phyloP scores from a whole-genome alignment of 2,888 invertebrate species.

The Elgonia sp. region DNA sequence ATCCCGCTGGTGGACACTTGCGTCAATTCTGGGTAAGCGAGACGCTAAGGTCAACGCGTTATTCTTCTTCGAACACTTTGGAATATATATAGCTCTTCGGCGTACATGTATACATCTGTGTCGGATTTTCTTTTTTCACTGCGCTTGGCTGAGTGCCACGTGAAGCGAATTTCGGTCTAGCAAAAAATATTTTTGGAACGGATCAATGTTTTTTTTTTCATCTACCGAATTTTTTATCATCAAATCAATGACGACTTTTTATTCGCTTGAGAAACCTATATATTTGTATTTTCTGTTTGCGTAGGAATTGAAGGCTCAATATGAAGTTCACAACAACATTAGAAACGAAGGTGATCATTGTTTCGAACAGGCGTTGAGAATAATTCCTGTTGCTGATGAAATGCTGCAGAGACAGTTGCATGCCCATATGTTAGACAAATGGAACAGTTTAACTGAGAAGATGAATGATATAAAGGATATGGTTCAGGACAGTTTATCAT shows the following conservation, averaged over 20 bases:
- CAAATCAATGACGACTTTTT: not conserved
- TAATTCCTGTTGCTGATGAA: conserved; percentile 94
- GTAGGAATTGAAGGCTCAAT: conserved; percentile 94
- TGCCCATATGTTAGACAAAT: conserved; percentile 92
- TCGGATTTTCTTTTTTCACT: conserved; percentile 70
- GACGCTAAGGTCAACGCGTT: conserved; percentile 51
- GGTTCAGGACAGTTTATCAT: conserved; percentile 91
- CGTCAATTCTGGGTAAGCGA: conserved; percentile 92
- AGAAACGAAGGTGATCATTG: conserved; percentile 91
- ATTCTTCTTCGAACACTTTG: conserved; percentile 63
- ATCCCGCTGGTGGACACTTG: conserved; percentile 91
- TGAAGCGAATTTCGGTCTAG: conserved; percentile 50
- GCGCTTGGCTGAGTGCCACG: conserved; percentile 75
- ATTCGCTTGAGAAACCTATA: not conserved
- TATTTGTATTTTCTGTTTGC: conserved; percentile 46
- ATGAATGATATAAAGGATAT: conserved; percentile 91
- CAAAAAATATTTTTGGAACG: conserved; percentile 63
- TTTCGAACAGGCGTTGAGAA: conserved; percentile 93
- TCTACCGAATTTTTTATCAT: too few relatives aligned
- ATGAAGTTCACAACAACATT: conserved; percentile 93
- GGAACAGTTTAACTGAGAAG: conserved; percentile 90
- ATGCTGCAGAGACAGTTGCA: conserved; percentile 93
- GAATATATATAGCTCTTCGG: conserved; percentile 71
- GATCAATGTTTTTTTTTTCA: conserved; percentile 11
- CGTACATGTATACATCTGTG: conserved; percentile 63